Conservation (phyloP, 2,797 vertebrate species). For the Epinephelus awoara region DNA sequence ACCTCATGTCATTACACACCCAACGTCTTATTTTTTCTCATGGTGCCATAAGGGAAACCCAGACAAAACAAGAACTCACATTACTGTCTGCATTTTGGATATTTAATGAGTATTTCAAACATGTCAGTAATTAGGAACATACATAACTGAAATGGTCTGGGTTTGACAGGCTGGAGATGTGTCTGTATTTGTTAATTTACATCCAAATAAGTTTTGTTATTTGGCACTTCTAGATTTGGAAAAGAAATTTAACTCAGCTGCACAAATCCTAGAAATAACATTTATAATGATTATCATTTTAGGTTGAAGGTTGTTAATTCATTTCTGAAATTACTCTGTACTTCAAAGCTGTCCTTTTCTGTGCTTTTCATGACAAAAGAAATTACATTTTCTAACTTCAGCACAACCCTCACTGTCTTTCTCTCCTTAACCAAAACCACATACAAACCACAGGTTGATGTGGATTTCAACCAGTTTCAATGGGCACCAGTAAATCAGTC, state of each 20-base stretch:
- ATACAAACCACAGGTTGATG: constrained; percentile 86
- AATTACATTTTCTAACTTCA: constrained; percentile 25
- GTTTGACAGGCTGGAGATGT: background rate
- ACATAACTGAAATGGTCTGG: constrained; percentile 3
- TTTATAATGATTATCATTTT: background rate
- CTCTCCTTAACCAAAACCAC: constrained; percentile 52
- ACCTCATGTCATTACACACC: constrained; percentile 36
- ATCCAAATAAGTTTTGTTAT: constrained; percentile 17
- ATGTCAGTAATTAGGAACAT: constrained; percentile 29
- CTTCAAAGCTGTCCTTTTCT: constrained; percentile 19
- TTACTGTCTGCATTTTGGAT: constrained; percentile 32
- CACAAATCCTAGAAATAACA: background rate
- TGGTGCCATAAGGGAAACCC: constrained; percentile 24
- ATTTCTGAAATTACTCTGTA: constrained; percentile 8
- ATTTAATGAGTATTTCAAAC: constrained; percentile 50
- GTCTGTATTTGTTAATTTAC: constrained; percentile 40
- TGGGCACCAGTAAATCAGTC: constrained; percentile 83
- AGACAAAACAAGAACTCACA: constrained; percentile 15
- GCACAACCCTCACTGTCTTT: constrained; percentile 63
- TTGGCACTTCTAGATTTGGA: background rate
- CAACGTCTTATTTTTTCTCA: constrained; percentile 19
- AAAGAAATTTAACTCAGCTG: background rate
- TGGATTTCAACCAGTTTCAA: constrained; percentile 88
- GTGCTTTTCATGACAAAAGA: constrained; percentile 1
- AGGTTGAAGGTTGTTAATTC: background rate